These are phyloP conservation scores for Gallinago solitaria DNA, from an alignment of 2,797 vertebrate species.

Conservation along the genomic window DNA sequence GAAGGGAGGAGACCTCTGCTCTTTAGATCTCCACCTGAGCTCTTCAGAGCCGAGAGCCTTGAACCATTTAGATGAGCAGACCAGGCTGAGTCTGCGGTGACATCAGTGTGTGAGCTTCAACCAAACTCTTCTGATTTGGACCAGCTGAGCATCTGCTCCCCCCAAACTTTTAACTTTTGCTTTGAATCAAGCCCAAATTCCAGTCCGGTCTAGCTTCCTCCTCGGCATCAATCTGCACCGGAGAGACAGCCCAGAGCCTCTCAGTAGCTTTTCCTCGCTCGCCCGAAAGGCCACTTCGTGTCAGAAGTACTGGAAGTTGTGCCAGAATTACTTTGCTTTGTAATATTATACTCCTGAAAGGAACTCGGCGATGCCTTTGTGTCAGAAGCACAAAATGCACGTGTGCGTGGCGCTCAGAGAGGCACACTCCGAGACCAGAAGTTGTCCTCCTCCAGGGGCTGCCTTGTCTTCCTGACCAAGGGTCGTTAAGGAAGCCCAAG, in stretches of 20 bases:
- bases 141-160: conserved; percentile 62
- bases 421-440: background rate
- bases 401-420: background rate
- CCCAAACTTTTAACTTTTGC: conserved; percentile 42
- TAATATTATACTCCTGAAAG: conserved; percentile 17
- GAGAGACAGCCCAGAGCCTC: conserved; percentile 31
- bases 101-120: conserved; percentile 28
- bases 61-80: conserved; percentile 7
- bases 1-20: background rate
- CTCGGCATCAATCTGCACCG: conserved; percentile 3
- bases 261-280: conserved; percentile 16
- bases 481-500: background rate
- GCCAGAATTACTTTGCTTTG: conserved; percentile 54
- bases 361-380: background rate
- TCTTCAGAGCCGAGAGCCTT: background rate
- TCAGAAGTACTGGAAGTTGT: conserved; percentile 42
- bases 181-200: conserved; percentile 58
- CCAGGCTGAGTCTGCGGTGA: background rate
- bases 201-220: conserved; percentile 23
- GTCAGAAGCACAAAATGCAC: background rate
- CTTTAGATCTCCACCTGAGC: conserved; percentile 21
- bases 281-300: conserved; percentile 12
- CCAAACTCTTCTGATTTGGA: conserved; percentile 22
- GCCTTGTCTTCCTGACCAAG: background rate
- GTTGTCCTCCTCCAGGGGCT: background rate